These are phyloP conservation scores for Zaprionus davidi DNA, from an alignment of 1,140 invertebrate species.

Conservation along the genomic window DNA sequence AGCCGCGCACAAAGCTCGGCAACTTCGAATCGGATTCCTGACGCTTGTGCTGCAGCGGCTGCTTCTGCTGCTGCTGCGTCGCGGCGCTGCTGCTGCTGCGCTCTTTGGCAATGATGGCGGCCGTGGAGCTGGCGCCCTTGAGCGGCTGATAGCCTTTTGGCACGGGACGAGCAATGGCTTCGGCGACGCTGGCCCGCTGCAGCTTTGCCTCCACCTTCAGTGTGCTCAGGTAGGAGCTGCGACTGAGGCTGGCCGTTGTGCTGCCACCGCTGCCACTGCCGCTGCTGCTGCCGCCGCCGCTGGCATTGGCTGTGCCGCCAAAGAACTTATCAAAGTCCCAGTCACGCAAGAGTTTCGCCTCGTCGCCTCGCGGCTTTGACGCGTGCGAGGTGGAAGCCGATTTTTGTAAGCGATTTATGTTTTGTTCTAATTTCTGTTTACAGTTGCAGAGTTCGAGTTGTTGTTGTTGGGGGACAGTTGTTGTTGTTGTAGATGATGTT, in stretches of 20 bases:
- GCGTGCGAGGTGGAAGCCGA: constrained; percentile 82
- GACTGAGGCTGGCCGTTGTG: constrained; percentile 66
- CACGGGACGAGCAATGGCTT: constrained; percentile 66
- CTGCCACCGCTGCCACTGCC: constrained; percentile 41
- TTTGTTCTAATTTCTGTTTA: constrained; percentile 81
- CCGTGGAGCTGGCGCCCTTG: constrained; percentile 50
- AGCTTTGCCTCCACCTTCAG: constrained; percentile 76
- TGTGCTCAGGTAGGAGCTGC: constrained; percentile 73
- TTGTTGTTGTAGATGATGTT: constrained; percentile 58
- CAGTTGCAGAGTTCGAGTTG: constrained; percentile 48
- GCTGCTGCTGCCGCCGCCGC: constrained; percentile 12
- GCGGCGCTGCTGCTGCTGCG: constrained; percentile 24
- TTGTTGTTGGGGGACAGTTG: constrained; percentile 26
- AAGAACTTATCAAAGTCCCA: constrained; percentile 94
- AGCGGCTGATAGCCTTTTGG: constrained; percentile 78
- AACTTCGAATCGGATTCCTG: constrained; percentile 89
- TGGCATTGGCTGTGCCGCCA: constrained; percentile 30
- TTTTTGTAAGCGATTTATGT: constrained; percentile 80
- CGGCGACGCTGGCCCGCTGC: constrained; percentile 74
- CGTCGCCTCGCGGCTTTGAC: constrained; percentile 42
- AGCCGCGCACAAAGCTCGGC: constrained; percentile 90
- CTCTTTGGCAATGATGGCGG: constrained; percentile 68
- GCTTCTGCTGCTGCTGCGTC: constrained; percentile 21
- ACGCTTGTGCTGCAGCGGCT: constrained; percentile 85
- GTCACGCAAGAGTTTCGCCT: constrained; percentile 88